Conservation (phyloP, 2,888 invertebrate genomes). For the Pollenia griseotomentosa region DNA sequence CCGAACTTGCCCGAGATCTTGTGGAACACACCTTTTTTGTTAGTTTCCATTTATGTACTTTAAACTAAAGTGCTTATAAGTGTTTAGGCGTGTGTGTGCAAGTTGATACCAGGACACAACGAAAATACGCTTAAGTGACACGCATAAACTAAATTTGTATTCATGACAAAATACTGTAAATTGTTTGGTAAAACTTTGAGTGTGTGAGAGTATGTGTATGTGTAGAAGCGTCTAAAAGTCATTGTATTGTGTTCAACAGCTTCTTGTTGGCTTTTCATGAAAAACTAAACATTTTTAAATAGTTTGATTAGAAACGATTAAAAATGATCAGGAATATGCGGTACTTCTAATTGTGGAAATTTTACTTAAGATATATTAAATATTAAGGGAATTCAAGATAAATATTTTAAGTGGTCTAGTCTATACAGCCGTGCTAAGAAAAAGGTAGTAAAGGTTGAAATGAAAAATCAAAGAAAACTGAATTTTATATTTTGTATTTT, state of each 20-base stretch:
- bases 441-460: too few relatives aligned
- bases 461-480: too few relatives aligned
- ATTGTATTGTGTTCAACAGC: too few relatives aligned
- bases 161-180: slow-evolving; percentile 36
- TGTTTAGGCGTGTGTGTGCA: not conserved
- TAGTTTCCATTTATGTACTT: not conserved
- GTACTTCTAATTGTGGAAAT: too few relatives aligned
- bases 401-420: too few relatives aligned
- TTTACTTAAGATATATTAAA: too few relatives aligned
- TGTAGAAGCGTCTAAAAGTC: too few relatives aligned
- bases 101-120: slow-evolving; percentile 43
- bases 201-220: not conserved
- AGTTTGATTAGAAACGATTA: not conserved
- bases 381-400: too few relatives aligned
- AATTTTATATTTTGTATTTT: too few relatives aligned
- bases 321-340: not conserved
- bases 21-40: too few relatives aligned
- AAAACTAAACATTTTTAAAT: slow-evolving; percentile 34
- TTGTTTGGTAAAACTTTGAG: not conserved
- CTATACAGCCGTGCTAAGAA: too few relatives aligned
- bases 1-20: too few relatives aligned
- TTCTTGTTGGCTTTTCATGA: not conserved
- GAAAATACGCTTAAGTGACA: slow-evolving; percentile 56
- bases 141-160: slow-evolving; percentile 58
- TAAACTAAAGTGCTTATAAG: not conserved